Base-by-base conservation (phyloP, 2,888 invertebrate species). In the Tolmerus cingulatus region DNA sequence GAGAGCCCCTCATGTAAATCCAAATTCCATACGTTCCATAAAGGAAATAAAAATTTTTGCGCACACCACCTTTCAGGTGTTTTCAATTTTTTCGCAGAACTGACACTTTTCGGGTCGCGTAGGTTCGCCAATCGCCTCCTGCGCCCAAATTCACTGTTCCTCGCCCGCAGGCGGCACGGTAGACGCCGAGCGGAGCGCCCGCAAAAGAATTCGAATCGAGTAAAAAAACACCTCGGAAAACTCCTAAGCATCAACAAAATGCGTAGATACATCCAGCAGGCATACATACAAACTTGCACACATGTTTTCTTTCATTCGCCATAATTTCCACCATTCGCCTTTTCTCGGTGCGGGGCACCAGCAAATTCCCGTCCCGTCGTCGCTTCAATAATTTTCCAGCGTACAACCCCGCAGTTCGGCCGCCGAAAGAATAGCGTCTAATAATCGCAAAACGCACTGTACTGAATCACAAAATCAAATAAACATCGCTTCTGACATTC, bases 201-300 rank as follows among this genome's bases (percentile, higher is more conserved):
- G 23, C 23, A 66, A 3, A 0, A 23, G 12, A 66, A 66, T 27
- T 27, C 9, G 7, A 66, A 27, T 14, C 12, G 66, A 66, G 1
- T 51, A 51, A 66, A 19, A 23, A 74, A 30, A n/a, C 43, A 55
- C 55, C 51, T 74, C 37, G 19, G 34, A 51, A 85, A 74, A 74
- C 23, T 85, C 74, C 23, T 46, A 74, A 46, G 85, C 74, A 46
- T 74, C 74, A 74, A 74, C 74, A 74, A 85, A 85, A 34, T 85
- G 85, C 85, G 85, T 85, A 84, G 82, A 84, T 66, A 85, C 74
- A 87, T 74, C 77, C 76, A 30, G 23, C 85, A 74, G 57, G 86
- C 86, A 77, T 86, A 76, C 86, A 87, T 86, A 87, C 81, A 57
- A 86, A 86, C 77, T 77, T 85, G 74, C 85, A 85, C 85, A 85